Conservation (phyloP, 2,888 invertebrate genomes). For the Apeira syringaria region DNA sequence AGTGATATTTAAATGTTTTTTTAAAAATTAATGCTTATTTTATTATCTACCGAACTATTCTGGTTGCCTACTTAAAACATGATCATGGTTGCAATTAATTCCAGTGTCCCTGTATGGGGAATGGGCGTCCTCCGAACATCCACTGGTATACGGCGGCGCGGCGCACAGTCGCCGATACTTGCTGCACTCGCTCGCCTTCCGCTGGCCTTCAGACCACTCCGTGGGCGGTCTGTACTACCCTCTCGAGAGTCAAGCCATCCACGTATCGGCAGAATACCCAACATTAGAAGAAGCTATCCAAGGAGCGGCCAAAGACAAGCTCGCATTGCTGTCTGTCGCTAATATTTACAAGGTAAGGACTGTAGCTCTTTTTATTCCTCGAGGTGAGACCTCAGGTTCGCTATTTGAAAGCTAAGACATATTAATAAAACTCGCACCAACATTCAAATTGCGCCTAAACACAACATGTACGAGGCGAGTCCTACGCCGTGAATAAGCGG, state of each 20-base stretch:
- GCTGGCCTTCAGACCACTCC: conserved; percentile 64
- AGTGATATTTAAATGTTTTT: too few relatives aligned
- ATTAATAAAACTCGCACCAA: too few relatives aligned
- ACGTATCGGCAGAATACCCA: conserved; percentile 58
- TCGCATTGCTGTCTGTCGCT: conserved; percentile 56
- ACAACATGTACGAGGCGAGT: too few relatives aligned
- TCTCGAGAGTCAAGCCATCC: conserved; percentile 57
- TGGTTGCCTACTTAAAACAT: too few relatives aligned
- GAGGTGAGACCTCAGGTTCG: too few relatives aligned
- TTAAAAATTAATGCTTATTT: too few relatives aligned
- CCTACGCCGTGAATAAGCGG: too few relatives aligned
- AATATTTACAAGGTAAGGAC: conserved; percentile 60
- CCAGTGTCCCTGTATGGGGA: conserved; percentile 51
- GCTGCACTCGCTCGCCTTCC: conserved; percentile 58
- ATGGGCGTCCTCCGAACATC: conserved; percentile 47
- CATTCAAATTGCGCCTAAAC: too few relatives aligned
- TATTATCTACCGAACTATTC: too few relatives aligned
- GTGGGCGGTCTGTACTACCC: conserved; percentile 55
- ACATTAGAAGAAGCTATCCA: conserved; percentile 45
- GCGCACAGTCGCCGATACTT: conserved; percentile 61
- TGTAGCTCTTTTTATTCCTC: too few relatives aligned
- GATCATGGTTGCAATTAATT: conserved; percentile 22
- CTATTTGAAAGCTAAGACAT: too few relatives aligned
- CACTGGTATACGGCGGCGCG: conserved; percentile 61
- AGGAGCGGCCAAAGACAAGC: conserved; percentile 47